Base-by-base conservation (phyloP, 2,113 vertebrate genomes). In the Eurystomus gularis region DNA sequence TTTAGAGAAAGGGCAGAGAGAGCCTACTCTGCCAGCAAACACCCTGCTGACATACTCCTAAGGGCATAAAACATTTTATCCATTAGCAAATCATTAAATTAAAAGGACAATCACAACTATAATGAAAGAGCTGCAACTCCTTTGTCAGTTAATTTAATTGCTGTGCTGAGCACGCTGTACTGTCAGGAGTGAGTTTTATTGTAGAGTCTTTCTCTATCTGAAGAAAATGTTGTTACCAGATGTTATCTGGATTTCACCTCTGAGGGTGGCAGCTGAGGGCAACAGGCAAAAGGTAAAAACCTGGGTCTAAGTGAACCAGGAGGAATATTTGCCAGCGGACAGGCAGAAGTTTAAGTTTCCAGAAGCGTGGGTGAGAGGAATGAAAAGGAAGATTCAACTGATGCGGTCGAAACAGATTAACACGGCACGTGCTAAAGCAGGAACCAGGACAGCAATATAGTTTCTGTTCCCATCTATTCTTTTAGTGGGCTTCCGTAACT, bases 21-120 rank as follows among this genome's bases (percentile, higher is more conserved):
- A 80, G n/a, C 44, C n/a, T 4, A 0, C 29, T 75, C 39, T 69
- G 40, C 57, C 68, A 85, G 28, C 28, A 92, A 80, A 69, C 16
- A 31, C 28, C 31, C 51, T 61, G 60, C 11, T 2, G 4, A 71
- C 0, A 0, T 29, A 26, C 29, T 61, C 17, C 61, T 76, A 37
- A 44, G 10, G 26, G 39, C 7, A 3, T 35, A 26, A 65, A 62
- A 33, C 1, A 7, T 60, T 88, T 77, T 28, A 83, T 39, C 60
- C 11, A 51, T 62, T 77, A 66, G 26, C 31, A 94, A 83, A 73
- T 73, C 10, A 76, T 51, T 26, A 71, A n/a, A 88, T 73, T 54
- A 60, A 77, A 92, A 92, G 61, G 35, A 33, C 62, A 70, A 55
- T 42, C 29, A 44, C 54, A 70, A 42, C 48, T 70, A 51, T 61